Percentiles rank a stretch among this genome's conserved stretches.
These are phyloP conservation scores for Amphiura filiformis DNA, from an alignment of 35 echinoderm and acorn worm species.

Conservation along the genomic window DNA sequence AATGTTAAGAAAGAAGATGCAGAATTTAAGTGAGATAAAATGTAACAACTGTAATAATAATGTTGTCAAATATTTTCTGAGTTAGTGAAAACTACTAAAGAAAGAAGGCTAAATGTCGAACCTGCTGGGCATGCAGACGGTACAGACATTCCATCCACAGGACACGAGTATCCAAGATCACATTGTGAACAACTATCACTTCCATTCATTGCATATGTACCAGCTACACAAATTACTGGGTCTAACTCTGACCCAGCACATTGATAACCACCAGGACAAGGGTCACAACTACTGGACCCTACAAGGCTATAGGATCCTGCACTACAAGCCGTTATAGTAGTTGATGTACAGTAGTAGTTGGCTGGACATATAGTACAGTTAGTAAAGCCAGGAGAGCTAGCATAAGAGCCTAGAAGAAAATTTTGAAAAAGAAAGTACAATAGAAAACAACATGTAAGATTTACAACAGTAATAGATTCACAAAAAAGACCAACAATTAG, in stretches of 20 bases:
- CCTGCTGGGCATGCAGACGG: slow-evolving; percentile 61
- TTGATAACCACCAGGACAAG: slow-evolving; percentile 83
- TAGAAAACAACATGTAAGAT: too few relatives aligned
- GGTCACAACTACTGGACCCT: slow-evolving; percentile 51
- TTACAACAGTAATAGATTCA: too few relatives aligned
- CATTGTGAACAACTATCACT: slow-evolving; percentile 64
- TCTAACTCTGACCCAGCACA: slow-evolving; percentile 41
- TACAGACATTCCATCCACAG: slow-evolving; percentile 47
- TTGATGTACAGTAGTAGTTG: slow-evolving; percentile 57
- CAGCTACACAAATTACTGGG: slow-evolving; percentile 43
- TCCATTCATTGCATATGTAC: slow-evolving; percentile 60
- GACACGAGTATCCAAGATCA: slow-evolving; percentile 66
- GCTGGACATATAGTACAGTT: slow-evolving; percentile 56
- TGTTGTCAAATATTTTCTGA: too few relatives aligned
- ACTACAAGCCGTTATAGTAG: slow-evolving; percentile 42
- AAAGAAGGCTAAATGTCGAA: slow-evolving; percentile 12
- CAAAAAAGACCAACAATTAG: too few relatives aligned
- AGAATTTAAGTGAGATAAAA: too few relatives aligned
- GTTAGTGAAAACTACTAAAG: too few relatives aligned
- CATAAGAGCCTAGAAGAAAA: neutral
- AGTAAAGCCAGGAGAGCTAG: neutral
- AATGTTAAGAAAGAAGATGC: too few relatives aligned
- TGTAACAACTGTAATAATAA: too few relatives aligned
- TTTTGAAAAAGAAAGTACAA: too few relatives aligned
- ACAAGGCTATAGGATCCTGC: slow-evolving; percentile 68